A percentile compares a stretch with the other conserved stretches of the same genome.
Evolutionary conservation across 1,140 invertebrate species (phyloP).

Genomic region (Lepidostoma basale): DNA sequence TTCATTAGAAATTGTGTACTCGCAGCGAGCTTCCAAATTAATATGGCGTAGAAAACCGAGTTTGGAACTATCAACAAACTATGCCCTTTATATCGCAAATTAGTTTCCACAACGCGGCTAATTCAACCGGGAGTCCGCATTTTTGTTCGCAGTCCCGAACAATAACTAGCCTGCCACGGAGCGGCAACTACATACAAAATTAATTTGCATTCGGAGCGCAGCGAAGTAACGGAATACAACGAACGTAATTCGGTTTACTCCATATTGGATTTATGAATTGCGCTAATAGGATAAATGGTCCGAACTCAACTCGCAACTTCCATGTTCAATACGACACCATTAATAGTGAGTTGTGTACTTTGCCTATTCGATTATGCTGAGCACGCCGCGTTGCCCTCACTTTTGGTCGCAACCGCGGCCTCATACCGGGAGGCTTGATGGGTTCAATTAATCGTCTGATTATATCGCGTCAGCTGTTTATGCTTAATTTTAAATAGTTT

Average conservation of each 20-base stretch:
- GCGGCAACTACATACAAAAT: neutral
- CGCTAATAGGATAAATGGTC: slow-evolving; percentile 17
- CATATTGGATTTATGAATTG: slow-evolving; percentile 23
- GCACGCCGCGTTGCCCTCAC: slow-evolving; percentile 12
- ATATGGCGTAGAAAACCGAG: no score
- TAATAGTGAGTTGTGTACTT: slow-evolving; percentile 20
- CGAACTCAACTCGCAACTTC: slow-evolving; percentile 13
- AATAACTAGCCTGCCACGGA: neutral
- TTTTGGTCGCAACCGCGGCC: neutral
- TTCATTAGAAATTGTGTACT: no score
- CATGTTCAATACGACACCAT: slow-evolving; percentile 18
- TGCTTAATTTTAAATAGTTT: no score
- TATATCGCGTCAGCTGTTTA: no score
- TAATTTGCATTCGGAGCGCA: slow-evolving; percentile 12
- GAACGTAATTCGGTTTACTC: slow-evolving; percentile 20
- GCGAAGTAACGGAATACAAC: slow-evolving; percentile 10
- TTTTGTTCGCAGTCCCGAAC: slow-evolving; percentile 10
- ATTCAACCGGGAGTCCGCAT: neutral
- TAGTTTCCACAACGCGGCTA: neutral
- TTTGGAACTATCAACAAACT: no score
- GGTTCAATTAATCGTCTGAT: no score
- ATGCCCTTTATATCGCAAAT: no score
- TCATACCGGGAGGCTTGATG: no score
- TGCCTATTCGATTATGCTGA: slow-evolving; percentile 6
- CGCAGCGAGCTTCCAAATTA: no score